Evolutionary conservation across 1,140 invertebrate genomes (phyloP).

Genomic region (Popillia japonica): DNA sequence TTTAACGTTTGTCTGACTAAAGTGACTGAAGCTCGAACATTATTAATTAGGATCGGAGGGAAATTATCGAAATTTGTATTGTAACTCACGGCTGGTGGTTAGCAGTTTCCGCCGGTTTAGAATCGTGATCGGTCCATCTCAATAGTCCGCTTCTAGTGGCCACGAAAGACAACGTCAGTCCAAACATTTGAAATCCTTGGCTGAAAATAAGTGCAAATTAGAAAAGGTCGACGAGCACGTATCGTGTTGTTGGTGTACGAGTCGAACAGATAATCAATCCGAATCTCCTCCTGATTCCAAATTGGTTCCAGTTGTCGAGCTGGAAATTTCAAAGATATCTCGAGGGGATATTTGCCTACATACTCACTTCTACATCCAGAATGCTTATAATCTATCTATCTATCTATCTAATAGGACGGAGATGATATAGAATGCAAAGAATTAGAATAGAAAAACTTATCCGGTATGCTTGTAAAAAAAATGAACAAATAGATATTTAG

Average conservation of each 20-base stretch:
- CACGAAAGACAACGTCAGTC: conserved; percentile 83
- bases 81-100: conserved; percentile 72
- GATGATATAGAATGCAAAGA: too few species aligned
- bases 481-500: not conserved
- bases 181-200: conserved; percentile 85
- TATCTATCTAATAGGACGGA: too few species aligned
- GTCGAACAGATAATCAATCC: too few species aligned
- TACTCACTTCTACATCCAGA: not conserved
- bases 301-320: not conserved
- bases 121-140: conserved; percentile 86
- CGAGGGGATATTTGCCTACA: not conserved
- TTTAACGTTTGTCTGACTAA: conserved; percentile 80
- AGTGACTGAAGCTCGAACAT: conserved; percentile 71
- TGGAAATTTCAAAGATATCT: not conserved
- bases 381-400: too few species aligned
- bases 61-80: too few species aligned
- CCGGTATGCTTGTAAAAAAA: not conserved
- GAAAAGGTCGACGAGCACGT: not conserved
- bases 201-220: conserved; percentile 67
- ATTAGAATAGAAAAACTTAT: not conserved
- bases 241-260: too few species aligned
- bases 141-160: conserved; percentile 88
- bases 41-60: too few species aligned
- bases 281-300: too few species aligned
- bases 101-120: conserved; percentile 62